Conservation (phyloP, 2,113 vertebrate species). For the Ictalurus punctatus region DNA sequence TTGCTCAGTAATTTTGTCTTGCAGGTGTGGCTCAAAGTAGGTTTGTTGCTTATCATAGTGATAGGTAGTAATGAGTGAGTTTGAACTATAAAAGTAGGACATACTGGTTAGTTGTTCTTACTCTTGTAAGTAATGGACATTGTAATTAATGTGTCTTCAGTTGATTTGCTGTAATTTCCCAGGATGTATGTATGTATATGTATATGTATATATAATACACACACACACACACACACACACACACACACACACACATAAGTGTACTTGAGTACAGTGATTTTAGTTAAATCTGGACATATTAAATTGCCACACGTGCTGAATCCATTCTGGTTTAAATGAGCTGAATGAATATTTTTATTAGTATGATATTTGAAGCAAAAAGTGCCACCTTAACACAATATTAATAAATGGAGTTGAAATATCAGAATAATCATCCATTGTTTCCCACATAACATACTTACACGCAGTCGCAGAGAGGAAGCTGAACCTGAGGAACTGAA, state of each 20-base stretch:
- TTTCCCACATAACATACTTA: not conserved
- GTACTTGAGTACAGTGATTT: too few relatives aligned
- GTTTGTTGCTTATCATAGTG: not conserved
- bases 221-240: too few relatives aligned
- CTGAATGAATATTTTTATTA: not conserved
- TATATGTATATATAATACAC: too few relatives aligned
- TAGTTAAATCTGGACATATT: too few relatives aligned
- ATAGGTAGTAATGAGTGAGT: not conserved
- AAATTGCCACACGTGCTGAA: too few relatives aligned
- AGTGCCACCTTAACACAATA: too few relatives aligned
- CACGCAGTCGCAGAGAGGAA: not conserved
- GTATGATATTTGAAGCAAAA: not conserved
- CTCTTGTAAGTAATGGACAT: not conserved
- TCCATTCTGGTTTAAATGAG: too few relatives aligned
- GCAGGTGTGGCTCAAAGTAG: not conserved
- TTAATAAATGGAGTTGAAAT: too few relatives aligned
- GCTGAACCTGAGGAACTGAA: too few relatives aligned
- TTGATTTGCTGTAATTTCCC: not conserved
- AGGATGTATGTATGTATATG: too few relatives aligned
- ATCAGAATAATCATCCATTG: too few relatives aligned
- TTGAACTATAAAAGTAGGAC: not conserved
- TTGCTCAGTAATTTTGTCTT: not conserved
- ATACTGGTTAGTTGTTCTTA: not conserved
- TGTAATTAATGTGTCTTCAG: not conserved
- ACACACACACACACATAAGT: too few relatives aligned